Evolutionary conservation across 2,797 vertebrate genomes (phyloP), one percentile per base, ranked within the genome.

Genomic region (Coreius guichenoti): DNA sequence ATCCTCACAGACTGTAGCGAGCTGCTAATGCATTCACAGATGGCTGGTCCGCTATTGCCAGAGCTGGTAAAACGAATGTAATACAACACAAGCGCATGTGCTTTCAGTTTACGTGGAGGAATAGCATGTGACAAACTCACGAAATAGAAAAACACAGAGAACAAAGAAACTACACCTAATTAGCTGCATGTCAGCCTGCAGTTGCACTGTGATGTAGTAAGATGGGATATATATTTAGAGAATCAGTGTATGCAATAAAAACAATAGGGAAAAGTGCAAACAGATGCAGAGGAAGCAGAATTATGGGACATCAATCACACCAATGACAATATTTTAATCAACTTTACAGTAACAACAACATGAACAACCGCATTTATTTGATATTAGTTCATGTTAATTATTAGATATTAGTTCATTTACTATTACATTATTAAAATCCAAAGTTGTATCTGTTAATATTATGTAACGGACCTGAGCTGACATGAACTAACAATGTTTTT

Each of bases 111-210:
- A 86, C 33, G 72, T 79, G 74, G 74, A 87, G 81, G 73, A 80
- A 56, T 75, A 39, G 73, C 85, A 86, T 88, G 82, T 86, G 81
- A 81, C 81, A 45, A 61, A 90, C 87, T 90, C 82, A 85, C 81
- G 58, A 83, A 81, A 80, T 75, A 83, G 86, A 81, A 87, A 88
- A 84, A 33, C 19, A 67, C 21, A 2, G 39, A 54, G 17, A 19
- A 75, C 43, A 49, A 65, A 75, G 65, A 69, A 65, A 51, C n/a
- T 58, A n/a, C 47, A 65, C 8, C 29, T 45, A 5, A 72, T 58
- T 72, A 65, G 72, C 81, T 65, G 56, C 43, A 31, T 17, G 33
- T 81, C 80, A 56, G 65, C 47, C 16, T 29, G 65, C 80, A 29
- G 33, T 70, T 56, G n/a, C 49, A 74, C 56, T 8, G 39, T 23